Evolutionary conservation across 1,140 invertebrate genomes (phyloP).

Genomic region (Rhysida immarginata): DNA sequence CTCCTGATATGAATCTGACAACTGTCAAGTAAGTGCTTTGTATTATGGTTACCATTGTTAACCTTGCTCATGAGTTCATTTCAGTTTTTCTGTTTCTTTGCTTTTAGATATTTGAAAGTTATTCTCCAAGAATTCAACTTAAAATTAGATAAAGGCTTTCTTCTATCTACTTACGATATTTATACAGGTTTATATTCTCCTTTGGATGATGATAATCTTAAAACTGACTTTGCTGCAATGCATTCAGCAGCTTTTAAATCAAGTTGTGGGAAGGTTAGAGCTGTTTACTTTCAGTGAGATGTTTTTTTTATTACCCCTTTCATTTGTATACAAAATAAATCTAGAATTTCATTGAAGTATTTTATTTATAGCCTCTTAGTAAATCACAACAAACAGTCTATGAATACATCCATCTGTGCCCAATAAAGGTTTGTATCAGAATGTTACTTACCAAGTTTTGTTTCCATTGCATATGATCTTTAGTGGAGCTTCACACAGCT

Average conservation of each 20-base stretch:
- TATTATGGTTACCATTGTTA: not conserved
- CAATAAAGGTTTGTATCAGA: conserved; percentile 49
- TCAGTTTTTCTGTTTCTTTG: conserved; percentile 3
- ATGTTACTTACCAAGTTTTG: no score
- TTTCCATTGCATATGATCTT: no score
- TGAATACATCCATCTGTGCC: conserved; percentile 52
- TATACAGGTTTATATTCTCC: no score
- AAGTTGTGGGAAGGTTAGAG: no score
- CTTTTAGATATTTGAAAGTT: conserved; percentile 47
- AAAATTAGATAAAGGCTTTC: conserved; percentile 55
- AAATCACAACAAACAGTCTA: conserved; percentile 26
- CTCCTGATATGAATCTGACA: conserved; percentile 32
- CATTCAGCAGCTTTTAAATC: no score
- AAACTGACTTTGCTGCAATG: no score
- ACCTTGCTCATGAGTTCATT: not conserved
- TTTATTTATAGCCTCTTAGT: conserved; percentile 15
- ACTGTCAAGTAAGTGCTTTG: conserved; percentile 33
- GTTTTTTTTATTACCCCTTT: no score
- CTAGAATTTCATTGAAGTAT: no score
- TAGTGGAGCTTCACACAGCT: no score
- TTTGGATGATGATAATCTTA: no score
- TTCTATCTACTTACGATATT: conserved; percentile 44
- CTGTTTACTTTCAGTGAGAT: no score
- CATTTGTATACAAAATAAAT: no score
- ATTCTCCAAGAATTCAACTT: conserved; percentile 53